Evolutionary conservation across 2,888 invertebrate species (phyloP), one percentile per base, ranked within the genome.

Genomic region (Muschampia plurimacula): DNA sequence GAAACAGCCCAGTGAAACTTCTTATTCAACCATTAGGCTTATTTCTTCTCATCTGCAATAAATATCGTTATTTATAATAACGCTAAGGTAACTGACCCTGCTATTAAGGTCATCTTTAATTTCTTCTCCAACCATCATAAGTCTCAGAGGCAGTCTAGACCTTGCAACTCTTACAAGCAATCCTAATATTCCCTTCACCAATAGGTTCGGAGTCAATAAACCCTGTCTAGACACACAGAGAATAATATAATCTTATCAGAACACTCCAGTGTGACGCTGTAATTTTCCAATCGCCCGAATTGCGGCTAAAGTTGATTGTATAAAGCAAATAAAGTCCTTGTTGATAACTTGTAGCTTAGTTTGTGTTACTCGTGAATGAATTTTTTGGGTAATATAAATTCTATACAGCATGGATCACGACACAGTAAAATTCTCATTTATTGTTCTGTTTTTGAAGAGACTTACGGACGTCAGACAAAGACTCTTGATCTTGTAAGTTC

Each of bases 171-270:
- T 49, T 49, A 15, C 9, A n/a, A 55, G 22, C 52, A 55, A 22
- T 55, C 22, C 52, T 55, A 55, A 55, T 22, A 55, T 55, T 55
- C 55, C 55, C 55, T 55, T 55, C 22, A 22, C 55, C 55, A 22
- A 2, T 55, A 10, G 22, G 2, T 55, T 55, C 22, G 15, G 55
- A 55, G 15, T 55, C 55, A 55, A 55, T 22, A 55, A 55, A 55
- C 55, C 55, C 22, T 2, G 55, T 55, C 55, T 55, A 55, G 22
- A 55, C 55, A 7, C n/a, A 49, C 55, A 55, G 15, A 55, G 55
- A 22, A 55, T 22, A 55, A 22, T 55, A n/a, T 55, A 55, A 55
- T 55, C 55, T 55, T 22, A 55, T 55, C 55, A 55, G 55, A 9
- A 44, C 44, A 22, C 22, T 9, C 49, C n/a, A n/a, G 13, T n/a